These are phyloP conservation scores for Troides oblongomaculatus DNA, from an alignment of 2,888 invertebrate genomes.

Conservation along the genomic window DNA sequence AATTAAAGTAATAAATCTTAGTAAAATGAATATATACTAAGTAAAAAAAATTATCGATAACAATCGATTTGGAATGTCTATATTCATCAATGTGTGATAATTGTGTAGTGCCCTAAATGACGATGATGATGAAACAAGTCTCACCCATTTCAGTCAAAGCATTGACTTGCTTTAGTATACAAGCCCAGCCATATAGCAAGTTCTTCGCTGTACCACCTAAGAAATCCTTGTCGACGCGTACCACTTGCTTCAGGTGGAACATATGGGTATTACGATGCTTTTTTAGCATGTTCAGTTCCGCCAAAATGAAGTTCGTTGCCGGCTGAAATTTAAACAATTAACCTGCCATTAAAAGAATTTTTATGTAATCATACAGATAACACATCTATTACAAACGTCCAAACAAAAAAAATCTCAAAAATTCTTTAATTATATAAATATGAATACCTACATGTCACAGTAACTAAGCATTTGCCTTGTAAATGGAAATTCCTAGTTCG, in stretches of 20 bases:
- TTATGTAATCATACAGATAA: not conserved
- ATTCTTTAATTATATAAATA: too few species aligned
- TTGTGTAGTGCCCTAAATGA: too few species aligned
- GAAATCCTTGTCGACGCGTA: slow-evolving; percentile 75
- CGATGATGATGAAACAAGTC: slow-evolving; percentile 13
- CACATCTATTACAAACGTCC: too few species aligned
- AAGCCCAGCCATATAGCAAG: slow-evolving; percentile 78
- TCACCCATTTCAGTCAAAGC: slow-evolving; percentile 49
- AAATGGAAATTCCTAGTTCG: too few species aligned
- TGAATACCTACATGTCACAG: too few species aligned
- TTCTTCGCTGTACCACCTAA: slow-evolving; percentile 72
- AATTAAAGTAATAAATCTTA: not conserved
- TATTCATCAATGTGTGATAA: too few species aligned
- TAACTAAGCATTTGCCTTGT: too few species aligned
- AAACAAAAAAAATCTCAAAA: too few species aligned
- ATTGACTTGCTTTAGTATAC: slow-evolving; percentile 54
- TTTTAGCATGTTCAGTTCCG: slow-evolving; percentile 82
- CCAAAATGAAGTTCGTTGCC: slow-evolving; percentile 84
- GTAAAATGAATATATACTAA: too few species aligned
- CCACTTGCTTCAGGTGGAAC: slow-evolving; percentile 81
- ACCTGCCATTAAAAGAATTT: not conserved
- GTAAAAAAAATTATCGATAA: too few species aligned
- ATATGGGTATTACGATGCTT: slow-evolving; percentile 81
- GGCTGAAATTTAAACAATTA: slow-evolving; percentile 63
- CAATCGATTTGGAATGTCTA: too few species aligned